phyloP scores from a whole-genome alignment of 2,888 invertebrate genomes.

The Lithodes maja region DNA sequence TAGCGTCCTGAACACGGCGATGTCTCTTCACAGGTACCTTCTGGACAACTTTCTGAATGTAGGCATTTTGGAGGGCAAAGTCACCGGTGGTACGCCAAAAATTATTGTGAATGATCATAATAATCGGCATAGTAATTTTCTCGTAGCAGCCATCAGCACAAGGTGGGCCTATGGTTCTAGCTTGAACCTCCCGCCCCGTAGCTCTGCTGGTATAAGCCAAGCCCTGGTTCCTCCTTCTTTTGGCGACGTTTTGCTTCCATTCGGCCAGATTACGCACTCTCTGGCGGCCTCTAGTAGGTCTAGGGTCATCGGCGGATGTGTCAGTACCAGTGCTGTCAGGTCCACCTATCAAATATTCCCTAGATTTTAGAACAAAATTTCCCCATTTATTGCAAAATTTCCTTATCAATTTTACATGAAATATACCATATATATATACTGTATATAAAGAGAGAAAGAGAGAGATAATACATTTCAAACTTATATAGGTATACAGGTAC shows the following conservation, averaged over 20 bases:
- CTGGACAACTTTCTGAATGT: not conserved
- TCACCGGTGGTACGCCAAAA: constrained; percentile 29
- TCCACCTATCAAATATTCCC: no score
- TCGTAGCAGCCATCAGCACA: constrained; percentile 21
- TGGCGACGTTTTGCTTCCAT: not conserved
- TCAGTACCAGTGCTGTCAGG: no score
- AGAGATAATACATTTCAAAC: no score
- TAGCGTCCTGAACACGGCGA: not conserved
- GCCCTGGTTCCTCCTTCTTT: not conserved
- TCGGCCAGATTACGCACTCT: not conserved
- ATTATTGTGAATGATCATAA: not conserved
- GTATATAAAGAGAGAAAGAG: no score
- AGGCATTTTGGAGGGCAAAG: constrained; percentile 25
- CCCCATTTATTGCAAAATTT: no score
- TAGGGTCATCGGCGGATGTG: not conserved
- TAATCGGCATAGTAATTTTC: constrained; percentile 8
- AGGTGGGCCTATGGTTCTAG: not conserved
- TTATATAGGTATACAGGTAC: no score
- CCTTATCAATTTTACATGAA: no score
- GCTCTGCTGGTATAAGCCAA: constrained; percentile 1
- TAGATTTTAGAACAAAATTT: no score
- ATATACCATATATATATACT: no score
- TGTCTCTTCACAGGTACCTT: not conserved
- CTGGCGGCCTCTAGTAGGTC: not conserved
- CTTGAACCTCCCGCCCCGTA: not conserved